A percentile compares a stretch with the other conserved stretches of the same genome.
Conservation (phyloP, 2,888 invertebrate species). For the Hydropsyche betteni region DNA sequence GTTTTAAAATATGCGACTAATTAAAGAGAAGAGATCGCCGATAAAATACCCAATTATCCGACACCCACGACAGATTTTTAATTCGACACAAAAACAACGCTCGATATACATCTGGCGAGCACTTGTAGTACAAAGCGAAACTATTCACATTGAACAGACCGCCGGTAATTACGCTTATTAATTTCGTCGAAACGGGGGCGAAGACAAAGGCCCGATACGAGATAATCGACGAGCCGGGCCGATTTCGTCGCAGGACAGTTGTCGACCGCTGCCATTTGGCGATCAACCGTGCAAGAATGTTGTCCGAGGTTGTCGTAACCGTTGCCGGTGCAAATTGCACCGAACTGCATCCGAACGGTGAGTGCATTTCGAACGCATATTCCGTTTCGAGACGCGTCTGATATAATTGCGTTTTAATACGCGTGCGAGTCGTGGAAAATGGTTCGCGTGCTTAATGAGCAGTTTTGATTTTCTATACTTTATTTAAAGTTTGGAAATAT, state of each 20-base stretch:
- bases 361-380: background rate
- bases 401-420: too few relatives aligned
- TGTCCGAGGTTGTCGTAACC: conserved; percentile 6
- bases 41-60: conserved; percentile 21
- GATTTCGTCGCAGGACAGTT: background rate
- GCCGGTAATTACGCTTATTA: background rate
- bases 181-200: too few relatives aligned
- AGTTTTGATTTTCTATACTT: too few relatives aligned
- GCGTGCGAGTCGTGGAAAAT: too few relatives aligned
- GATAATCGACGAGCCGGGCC: too few relatives aligned
- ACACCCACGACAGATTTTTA: conserved; percentile 11
- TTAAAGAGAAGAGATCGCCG: conserved; percentile 13
- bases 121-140: too few relatives aligned
- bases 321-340: conserved; percentile 15
- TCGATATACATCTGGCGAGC: too few relatives aligned
- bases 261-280: background rate
- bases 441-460: too few relatives aligned
- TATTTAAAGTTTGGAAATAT: too few relatives aligned
- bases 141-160: background rate
- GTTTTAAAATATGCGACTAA: conserved; percentile 15
- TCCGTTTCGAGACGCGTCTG: background rate
- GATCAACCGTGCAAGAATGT: conserved; percentile 14
- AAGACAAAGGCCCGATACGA: too few relatives aligned
- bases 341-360: conserved; percentile 7
- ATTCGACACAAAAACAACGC: background rate